These are phyloP conservation scores for Cataglyphis cursor DNA, from an alignment of 2,888 invertebrate species.

Conservation along the genomic window DNA sequence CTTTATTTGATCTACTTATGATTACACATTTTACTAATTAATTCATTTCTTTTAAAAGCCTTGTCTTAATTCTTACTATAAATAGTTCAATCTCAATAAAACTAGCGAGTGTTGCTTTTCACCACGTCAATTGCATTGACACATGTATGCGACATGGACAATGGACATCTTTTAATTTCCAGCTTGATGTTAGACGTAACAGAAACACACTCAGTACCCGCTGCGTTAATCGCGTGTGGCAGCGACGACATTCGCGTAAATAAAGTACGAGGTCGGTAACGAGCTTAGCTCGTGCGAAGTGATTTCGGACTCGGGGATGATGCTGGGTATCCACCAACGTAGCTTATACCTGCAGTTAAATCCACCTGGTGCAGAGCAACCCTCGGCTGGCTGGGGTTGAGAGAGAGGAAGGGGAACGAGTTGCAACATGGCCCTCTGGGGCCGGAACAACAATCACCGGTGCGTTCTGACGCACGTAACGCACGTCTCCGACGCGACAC, in stretches of 20 bases:
- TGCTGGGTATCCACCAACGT: constrained; percentile 20
- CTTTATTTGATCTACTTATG: neutral
- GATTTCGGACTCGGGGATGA: constrained; percentile 57
- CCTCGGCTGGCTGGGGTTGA: constrained; percentile 24
- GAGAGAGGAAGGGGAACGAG: neutral
- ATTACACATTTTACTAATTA: neutral
- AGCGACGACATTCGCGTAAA: constrained; percentile 47
- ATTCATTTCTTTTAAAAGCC: neutral
- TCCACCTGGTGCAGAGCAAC: constrained; percentile 73
- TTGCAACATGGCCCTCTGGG: constrained; percentile 43
- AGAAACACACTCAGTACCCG: neutral
- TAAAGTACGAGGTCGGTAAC: constrained; percentile 59
- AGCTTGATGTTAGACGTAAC: neutral
- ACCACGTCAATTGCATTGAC: neutral
- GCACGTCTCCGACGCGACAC: constrained; percentile 47
- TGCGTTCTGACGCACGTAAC: constrained; percentile 62
- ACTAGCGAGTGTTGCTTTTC: neutral
- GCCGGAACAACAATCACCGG: constrained; percentile 43
- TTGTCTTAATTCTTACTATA: neutral
- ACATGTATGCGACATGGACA: neutral
- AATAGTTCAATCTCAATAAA: constrained; percentile 1
- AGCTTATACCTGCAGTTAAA: constrained; percentile 71
- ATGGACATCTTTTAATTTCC: constrained; percentile 24
- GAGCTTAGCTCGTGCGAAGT: constrained; percentile 58
- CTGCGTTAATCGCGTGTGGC: constrained; percentile 27